Conservation (phyloP, 1,140 invertebrate species). For the Drosophila nikananu region DNA sequence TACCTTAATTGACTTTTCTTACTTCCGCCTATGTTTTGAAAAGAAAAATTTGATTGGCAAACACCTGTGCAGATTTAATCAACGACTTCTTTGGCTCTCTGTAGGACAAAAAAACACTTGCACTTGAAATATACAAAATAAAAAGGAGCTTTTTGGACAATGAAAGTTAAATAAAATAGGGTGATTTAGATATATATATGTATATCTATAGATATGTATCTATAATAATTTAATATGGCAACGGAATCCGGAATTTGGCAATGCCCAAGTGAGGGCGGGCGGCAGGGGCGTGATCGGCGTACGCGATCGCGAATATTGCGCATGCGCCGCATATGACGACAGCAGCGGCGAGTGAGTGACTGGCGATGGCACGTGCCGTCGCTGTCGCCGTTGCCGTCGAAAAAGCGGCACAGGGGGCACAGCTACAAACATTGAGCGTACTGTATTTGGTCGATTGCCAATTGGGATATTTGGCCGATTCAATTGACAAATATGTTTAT, state of each 20-base stretch:
- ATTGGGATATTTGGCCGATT: conserved; percentile 25
- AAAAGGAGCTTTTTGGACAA: not conserved
- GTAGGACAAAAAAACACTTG: not conserved
- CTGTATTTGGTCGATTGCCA: conserved; percentile 47
- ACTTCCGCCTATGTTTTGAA: no score
- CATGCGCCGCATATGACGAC: conserved; percentile 44
- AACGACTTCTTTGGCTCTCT: not conserved
- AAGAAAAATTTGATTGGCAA: not conserved
- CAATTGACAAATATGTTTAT: conserved; percentile 38
- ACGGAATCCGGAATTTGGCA: conserved; percentile 36
- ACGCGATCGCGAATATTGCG: conserved; percentile 28
- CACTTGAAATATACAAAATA: not conserved
- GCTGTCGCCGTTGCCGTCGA: not conserved
- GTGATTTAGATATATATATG: not conserved
- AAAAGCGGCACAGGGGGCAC: not conserved
- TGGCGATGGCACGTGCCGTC: conserved; percentile 63
- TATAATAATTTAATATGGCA: conserved; percentile 3
- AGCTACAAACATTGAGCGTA: conserved; percentile 16
- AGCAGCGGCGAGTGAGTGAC: conserved; percentile 25
- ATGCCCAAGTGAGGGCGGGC: conserved; percentile 2
- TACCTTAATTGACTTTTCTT: not conserved
- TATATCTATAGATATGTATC: not conserved
- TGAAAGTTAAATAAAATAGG: not conserved
- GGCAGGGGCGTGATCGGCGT: conserved; percentile 31
- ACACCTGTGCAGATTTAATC: not conserved